A percentile compares a stretch with the other conserved stretches of the same genome.
Conservation (phyloP, 2,888 invertebrate genomes). For the Mycogona germanica region DNA sequence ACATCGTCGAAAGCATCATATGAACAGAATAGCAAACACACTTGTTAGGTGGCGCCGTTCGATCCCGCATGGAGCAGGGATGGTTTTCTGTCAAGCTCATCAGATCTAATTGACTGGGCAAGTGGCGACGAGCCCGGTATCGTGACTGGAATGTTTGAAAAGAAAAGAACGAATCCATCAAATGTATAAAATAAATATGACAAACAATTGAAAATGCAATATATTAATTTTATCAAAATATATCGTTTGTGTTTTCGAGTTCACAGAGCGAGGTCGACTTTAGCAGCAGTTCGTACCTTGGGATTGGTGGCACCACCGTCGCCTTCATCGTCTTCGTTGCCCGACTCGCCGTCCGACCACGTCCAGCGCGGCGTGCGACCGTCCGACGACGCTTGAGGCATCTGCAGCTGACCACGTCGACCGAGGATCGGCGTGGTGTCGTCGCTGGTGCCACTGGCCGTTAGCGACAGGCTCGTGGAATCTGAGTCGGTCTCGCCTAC, state of each 20-base stretch:
- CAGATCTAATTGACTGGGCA: slow-evolving; percentile 12
- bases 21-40: neutral
- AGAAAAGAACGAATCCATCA: too few relatives aligned
- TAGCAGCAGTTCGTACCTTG: too few relatives aligned
- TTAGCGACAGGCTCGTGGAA: slow-evolving; percentile 12
- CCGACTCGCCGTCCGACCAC: slow-evolving; percentile 11
- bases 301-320: too few relatives aligned
- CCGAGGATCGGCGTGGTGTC: slow-evolving; percentile 13
- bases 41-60: slow-evolving; percentile 2
- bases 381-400: neutral
- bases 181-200: too few relatives aligned
- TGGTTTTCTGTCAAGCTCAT: neutral
- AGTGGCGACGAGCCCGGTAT: neutral
- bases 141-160: too few relatives aligned
- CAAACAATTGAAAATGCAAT: too few relatives aligned
- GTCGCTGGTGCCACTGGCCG: slow-evolving; percentile 15
- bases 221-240: too few relatives aligned
- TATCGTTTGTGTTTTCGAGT: too few relatives aligned
- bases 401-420: neutral
- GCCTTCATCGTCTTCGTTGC: neutral
- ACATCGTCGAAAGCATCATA: neutral
- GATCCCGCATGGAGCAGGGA: neutral
- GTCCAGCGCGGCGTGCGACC: neutral
- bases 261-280: too few relatives aligned
- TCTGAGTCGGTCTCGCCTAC: slow-evolving; percentile 14